Percentiles rank a stretch among this genome's conserved stretches.
These are phyloP conservation scores for Pterostichus madidus DNA, from an alignment of 2,888 invertebrate genomes.

Conservation along the genomic window DNA sequence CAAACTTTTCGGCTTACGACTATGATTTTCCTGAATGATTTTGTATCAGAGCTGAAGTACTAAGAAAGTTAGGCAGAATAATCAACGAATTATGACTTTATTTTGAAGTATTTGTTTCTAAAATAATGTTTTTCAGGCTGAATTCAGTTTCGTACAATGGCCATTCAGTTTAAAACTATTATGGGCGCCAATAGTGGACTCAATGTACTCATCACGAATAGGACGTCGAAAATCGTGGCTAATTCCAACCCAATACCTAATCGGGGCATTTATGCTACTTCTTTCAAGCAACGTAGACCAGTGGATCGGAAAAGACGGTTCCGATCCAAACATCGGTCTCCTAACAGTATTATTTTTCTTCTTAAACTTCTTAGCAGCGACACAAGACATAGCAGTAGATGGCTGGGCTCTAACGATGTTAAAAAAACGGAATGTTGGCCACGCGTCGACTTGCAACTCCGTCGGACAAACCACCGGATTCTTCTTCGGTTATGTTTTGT, in stretches of 20 bases:
- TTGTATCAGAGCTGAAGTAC: too few species aligned
- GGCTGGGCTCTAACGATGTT: slow-evolving; percentile 99
- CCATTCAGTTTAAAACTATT: slow-evolving; percentile 95
- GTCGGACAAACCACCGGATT: slow-evolving; percentile 99
- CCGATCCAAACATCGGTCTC: slow-evolving; percentile 84
- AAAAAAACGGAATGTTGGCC: slow-evolving; percentile 96
- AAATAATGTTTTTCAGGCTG: slow-evolving; percentile 83
- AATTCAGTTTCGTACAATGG: slow-evolving; percentile 96
- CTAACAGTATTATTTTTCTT: slow-evolving; percentile 93
- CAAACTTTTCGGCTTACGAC: too few species aligned
- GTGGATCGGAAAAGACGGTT: slow-evolving; percentile 86
- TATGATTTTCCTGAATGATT: too few species aligned
- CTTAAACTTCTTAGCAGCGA: slow-evolving; percentile 97
- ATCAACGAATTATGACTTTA: too few species aligned
- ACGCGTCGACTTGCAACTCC: slow-evolving; percentile 98
- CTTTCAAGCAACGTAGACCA: slow-evolving; percentile 87
- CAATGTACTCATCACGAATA: slow-evolving; percentile 89
- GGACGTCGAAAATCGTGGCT: slow-evolving; percentile 98
- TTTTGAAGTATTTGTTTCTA: background rate
- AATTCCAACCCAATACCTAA: slow-evolving; percentile 94
- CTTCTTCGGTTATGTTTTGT: slow-evolving; percentile 97
- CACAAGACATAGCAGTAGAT: slow-evolving; percentile 99
- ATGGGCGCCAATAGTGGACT: slow-evolving; percentile 99
- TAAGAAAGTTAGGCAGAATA: too few species aligned
- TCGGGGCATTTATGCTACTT: slow-evolving; percentile 93